Conservation (phyloP, 1,140 invertebrate genomes). For the Trachymyrmex septentrionalis region DNA sequence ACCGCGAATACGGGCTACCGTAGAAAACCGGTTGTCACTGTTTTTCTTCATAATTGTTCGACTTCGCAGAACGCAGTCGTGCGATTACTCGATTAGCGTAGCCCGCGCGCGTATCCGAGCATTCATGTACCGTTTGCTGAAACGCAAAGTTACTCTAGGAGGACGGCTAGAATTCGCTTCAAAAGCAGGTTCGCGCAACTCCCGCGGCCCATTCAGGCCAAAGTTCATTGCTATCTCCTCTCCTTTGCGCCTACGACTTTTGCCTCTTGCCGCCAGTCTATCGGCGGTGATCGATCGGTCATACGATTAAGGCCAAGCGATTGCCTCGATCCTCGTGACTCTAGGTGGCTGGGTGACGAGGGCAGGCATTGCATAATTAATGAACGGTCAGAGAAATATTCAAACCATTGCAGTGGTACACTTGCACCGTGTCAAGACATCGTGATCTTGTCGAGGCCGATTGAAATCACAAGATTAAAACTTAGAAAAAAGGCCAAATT, state of each 20-base stretch:
- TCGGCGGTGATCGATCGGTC: slow-evolving; percentile 71
- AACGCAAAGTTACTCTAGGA: slow-evolving; percentile 40
- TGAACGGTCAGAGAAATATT: slow-evolving; percentile 72
- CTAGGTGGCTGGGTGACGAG: slow-evolving; percentile 64
- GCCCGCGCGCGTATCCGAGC: background rate
- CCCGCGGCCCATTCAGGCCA: slow-evolving; percentile 23
- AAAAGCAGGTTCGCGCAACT: slow-evolving; percentile 46
- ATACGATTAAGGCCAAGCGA: slow-evolving; percentile 73
- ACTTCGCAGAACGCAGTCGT: background rate
- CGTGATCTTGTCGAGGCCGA: background rate
- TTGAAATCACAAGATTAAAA: slow-evolving; percentile 12
- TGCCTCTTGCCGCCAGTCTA: slow-evolving; percentile 25
- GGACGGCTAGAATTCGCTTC: slow-evolving; percentile 19
- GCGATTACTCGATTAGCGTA: slow-evolving; percentile 37
- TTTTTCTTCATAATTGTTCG: slow-evolving; percentile 41
- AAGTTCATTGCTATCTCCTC: slow-evolving; percentile 55
- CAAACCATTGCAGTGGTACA: slow-evolving; percentile 59
- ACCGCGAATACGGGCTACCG: background rate
- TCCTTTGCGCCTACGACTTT: slow-evolving; percentile 22
- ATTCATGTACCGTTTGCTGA: slow-evolving; percentile 37
- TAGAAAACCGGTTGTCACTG: slow-evolving; percentile 6
- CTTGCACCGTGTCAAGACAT: background rate
- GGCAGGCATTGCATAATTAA: slow-evolving; percentile 77
- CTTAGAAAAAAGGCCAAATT: background rate
- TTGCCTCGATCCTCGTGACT: slow-evolving; percentile 64